A percentile compares a stretch with the other conserved stretches of the same genome.
Evolutionary conservation across 1,140 invertebrate species (phyloP).

Genomic region (Cryptotermes secundus): DNA sequence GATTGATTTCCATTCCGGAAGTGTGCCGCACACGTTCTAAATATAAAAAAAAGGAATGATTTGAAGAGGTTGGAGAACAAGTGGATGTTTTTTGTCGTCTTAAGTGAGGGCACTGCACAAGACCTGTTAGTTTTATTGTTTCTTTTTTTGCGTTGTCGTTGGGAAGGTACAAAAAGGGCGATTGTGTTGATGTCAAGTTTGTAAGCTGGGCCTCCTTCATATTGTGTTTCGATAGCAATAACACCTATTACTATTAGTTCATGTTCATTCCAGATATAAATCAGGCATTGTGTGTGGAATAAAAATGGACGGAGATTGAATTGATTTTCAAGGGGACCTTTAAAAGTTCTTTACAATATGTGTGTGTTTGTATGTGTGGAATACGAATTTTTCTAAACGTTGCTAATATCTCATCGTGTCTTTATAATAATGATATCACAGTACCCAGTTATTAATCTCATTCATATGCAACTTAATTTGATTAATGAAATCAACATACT

Average conservation of each 20-base stretch:
- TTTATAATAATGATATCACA: not conserved
- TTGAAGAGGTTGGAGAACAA: not conserved
- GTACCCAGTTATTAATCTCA: not conserved
- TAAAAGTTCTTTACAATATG: not conserved
- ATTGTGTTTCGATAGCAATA: not conserved
- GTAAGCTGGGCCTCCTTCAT: not conserved
- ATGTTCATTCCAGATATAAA: not conserved
- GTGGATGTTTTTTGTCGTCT: not conserved
- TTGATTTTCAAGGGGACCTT: not conserved
- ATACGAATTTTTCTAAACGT: not conserved
- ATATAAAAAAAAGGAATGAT: not conserved
- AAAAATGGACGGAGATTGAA: not conserved
- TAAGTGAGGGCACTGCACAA: not conserved
- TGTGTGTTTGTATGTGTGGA: not conserved
- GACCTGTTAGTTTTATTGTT: constrained; percentile 14
- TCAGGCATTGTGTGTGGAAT: not conserved
- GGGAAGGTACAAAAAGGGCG: not conserved
- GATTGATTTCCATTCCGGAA: constrained; percentile 13
- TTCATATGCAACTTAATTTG: not conserved
- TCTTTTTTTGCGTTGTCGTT: not conserved
- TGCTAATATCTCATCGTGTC: not conserved
- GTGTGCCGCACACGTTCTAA: constrained; percentile 3
- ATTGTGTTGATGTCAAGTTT: not conserved
- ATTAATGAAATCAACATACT: not conserved
- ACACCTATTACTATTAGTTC: not conserved